These are phyloP conservation scores for Prolemur simus DNA, from an alignment of 2,113 vertebrate species.

Conservation along the genomic window DNA sequence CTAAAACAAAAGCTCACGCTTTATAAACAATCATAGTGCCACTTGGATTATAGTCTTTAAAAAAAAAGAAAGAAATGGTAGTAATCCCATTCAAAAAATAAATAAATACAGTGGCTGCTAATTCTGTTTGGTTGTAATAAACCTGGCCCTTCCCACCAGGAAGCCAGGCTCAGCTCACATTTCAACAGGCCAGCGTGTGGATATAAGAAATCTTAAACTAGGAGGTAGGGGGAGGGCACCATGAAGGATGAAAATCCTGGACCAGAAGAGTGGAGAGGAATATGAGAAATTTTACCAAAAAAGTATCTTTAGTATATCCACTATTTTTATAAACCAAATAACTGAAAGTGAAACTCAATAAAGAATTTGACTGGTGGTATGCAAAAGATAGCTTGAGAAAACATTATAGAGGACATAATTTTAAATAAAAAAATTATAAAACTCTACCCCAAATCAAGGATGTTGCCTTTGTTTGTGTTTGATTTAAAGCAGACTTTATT, in stretches of 20 bases:
- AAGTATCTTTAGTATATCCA: background rate
- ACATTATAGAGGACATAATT: background rate
- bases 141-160: background rate
- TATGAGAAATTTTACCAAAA: background rate
- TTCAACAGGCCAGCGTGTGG: background rate
- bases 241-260: background rate
- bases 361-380: background rate
- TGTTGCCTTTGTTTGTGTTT: background rate
- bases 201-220: background rate
- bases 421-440: background rate
- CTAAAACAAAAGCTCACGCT: background rate
- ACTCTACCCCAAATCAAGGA: background rate
- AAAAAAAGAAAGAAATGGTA: too few species aligned
- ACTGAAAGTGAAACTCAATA: background rate
- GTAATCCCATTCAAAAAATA: too few species aligned
- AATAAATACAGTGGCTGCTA: background rate
- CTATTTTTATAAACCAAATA: background rate
- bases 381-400: background rate
- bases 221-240: background rate
- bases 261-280: background rate
- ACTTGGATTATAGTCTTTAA: background rate
- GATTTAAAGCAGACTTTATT: slow-evolving; percentile 5
- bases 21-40: background rate
- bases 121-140: background rate
- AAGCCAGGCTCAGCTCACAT: background rate